Conservation (phyloP, 2,113 vertebrate species). For the Solea solea region DNA sequence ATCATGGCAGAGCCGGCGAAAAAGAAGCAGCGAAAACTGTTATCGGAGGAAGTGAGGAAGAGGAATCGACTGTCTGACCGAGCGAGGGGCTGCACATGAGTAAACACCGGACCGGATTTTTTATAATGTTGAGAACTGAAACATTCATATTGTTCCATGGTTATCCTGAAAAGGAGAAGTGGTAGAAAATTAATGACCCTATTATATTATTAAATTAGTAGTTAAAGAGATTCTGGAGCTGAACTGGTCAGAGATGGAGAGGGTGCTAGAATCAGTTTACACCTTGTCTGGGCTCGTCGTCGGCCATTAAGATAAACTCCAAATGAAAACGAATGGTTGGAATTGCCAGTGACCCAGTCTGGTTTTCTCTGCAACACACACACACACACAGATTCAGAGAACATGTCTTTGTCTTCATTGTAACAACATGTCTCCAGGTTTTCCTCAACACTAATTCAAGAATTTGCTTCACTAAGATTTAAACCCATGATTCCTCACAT, state of each 20-base stretch:
- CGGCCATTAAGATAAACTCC: not conserved
- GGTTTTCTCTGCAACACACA: not conserved
- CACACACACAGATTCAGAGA: conserved; percentile 32
- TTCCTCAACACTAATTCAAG: not conserved
- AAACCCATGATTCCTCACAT: conserved; percentile 3
- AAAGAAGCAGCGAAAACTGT: too few species aligned
- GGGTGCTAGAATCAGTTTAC: not conserved
- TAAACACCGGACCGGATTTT: too few species aligned
- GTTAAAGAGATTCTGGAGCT: not conserved
- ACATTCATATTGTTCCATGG: too few species aligned
- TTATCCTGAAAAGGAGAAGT: too few species aligned
- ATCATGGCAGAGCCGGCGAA: too few species aligned
- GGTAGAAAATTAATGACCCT: too few species aligned
- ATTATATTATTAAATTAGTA: too few species aligned
- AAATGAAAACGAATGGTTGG: not conserved
- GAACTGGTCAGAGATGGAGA: not conserved
- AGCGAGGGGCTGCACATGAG: too few species aligned
- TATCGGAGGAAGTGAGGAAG: too few species aligned
- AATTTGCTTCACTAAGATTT: conserved; percentile 6
- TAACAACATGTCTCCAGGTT: too few species aligned
- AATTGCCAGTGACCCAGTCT: not conserved
- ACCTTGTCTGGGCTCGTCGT: not conserved
- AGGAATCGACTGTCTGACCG: too few species aligned
- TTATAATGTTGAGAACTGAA: too few species aligned
- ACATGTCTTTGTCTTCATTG: conserved; percentile 20